Conservation (phyloP, 1,140 invertebrate genomes). For the Drosophila nasuta region DNA sequence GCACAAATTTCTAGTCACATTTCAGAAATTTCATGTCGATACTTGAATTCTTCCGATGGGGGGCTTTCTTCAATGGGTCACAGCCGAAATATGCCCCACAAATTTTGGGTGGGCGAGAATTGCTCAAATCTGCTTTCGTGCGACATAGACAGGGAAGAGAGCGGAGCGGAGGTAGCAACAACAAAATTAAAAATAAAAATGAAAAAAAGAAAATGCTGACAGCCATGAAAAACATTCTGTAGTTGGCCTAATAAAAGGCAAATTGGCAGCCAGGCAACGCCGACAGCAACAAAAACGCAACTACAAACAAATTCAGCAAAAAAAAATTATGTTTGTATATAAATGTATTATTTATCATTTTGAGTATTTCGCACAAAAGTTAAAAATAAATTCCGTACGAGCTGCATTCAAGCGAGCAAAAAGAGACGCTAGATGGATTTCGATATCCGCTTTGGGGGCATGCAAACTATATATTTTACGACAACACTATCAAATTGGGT, state of each 20-base stretch:
- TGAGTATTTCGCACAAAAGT: slow-evolving; percentile 44
- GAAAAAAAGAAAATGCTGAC: slow-evolving; percentile 63
- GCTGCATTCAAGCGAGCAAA: slow-evolving; percentile 8
- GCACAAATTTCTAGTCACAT: slow-evolving; percentile 24
- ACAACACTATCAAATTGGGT: slow-evolving; percentile 14
- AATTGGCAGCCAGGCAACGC: slow-evolving; percentile 54
- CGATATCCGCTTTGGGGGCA: slow-evolving; percentile 31
- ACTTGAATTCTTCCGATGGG: slow-evolving; percentile 35
- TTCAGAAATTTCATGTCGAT: slow-evolving; percentile 40
- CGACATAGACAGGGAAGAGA: not conserved
- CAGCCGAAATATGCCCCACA: slow-evolving; percentile 34
- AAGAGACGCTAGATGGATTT: not conserved
- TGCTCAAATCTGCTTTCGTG: slow-evolving; percentile 13
- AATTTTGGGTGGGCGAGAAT: slow-evolving; percentile 59
- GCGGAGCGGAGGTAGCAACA: too few species aligned
- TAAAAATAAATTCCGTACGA: slow-evolving; percentile 42
- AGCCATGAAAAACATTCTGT: slow-evolving; percentile 45
- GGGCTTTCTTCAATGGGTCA: slow-evolving; percentile 67
- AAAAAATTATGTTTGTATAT: slow-evolving; percentile 30
- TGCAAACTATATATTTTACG: not conserved
- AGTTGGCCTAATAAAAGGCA: slow-evolving; percentile 73
- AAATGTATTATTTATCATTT: slow-evolving; percentile 73
- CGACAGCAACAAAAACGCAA: slow-evolving; percentile 36
- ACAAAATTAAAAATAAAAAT: too few species aligned
- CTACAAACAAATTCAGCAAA: slow-evolving; percentile 50